A percentile compares a stretch with the other conserved stretches of the same genome.
These are phyloP conservation scores for Sarcophaga subvicina DNA, from an alignment of 2,888 invertebrate genomes.

Conservation along the genomic window DNA sequence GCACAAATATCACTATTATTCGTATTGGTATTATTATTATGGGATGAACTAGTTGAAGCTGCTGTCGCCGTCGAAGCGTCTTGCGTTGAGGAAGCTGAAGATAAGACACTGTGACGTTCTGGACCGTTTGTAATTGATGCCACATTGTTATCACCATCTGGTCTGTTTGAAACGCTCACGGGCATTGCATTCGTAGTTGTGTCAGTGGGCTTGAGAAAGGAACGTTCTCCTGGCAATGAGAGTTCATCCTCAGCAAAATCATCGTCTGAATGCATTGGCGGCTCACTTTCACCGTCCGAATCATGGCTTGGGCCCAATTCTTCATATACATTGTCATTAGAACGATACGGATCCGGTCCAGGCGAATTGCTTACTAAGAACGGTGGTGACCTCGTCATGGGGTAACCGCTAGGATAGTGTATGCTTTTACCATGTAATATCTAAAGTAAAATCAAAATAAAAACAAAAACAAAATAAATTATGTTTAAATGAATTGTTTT, in stretches of 20 bases:
- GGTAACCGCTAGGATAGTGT: slow-evolving; percentile 85
- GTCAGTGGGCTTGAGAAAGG: slow-evolving; percentile 77
- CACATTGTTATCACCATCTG: slow-evolving; percentile 74
- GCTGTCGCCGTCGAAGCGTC: slow-evolving; percentile 78
- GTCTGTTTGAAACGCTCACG: slow-evolving; percentile 71
- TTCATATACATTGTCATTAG: slow-evolving; percentile 90
- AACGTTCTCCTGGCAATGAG: slow-evolving; percentile 83
- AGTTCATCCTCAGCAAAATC: slow-evolving; percentile 94
- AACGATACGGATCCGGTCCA: slow-evolving; percentile 86
- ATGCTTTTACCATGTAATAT: slow-evolving; percentile 80
- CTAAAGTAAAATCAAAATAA: slow-evolving; percentile 69
- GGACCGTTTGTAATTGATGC: slow-evolving; percentile 66
- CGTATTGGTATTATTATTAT: slow-evolving; percentile 71
- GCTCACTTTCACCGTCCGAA: slow-evolving; percentile 85
- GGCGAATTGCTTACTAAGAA: slow-evolving; percentile 88
- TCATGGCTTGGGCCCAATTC: slow-evolving; percentile 86
- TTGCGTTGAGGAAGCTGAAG: slow-evolving; percentile 79
- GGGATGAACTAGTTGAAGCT: slow-evolving; percentile 72
- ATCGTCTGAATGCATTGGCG: slow-evolving; percentile 89
- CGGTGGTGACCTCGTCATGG: slow-evolving; percentile 84
- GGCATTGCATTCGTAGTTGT: slow-evolving; percentile 70
- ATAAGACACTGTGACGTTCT: slow-evolving; percentile 80
- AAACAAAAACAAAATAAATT: neutral
- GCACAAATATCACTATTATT: slow-evolving; percentile 13
- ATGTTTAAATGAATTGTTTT: no score